Evolutionary conservation across 2,797 vertebrate genomes (phyloP).

Genomic region (Dendrocincla fuliginosa): DNA sequence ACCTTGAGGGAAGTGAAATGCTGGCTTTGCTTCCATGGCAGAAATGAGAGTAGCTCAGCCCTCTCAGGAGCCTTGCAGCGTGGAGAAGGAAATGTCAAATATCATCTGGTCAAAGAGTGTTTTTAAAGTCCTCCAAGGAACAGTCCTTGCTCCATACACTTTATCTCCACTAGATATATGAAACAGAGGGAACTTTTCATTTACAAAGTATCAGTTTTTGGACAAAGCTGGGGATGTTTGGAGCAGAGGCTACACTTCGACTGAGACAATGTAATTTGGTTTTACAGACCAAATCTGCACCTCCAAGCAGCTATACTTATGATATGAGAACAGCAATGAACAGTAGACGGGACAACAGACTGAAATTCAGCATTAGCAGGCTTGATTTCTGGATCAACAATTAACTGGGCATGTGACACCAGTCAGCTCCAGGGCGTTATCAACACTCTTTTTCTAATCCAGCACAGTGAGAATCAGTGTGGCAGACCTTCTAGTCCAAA

Average conservation of each 20-base stretch:
- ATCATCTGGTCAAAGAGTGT: conserved; percentile 15
- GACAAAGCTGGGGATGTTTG: neutral
- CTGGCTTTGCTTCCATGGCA: neutral
- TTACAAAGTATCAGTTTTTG: neutral
- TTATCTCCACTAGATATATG: neutral
- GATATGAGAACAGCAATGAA: neutral
- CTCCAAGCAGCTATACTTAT: neutral
- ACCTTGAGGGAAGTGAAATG: conserved; percentile 31
- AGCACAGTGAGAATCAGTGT: neutral
- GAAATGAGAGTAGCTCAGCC: neutral
- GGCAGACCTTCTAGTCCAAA: neutral
- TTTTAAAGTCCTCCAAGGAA: neutral
- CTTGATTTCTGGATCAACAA: neutral
- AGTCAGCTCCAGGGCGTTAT: neutral
- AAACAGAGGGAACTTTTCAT: neutral
- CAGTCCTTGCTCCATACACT: neutral
- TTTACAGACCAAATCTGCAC: neutral
- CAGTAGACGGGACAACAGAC: neutral
- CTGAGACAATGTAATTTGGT: neutral
- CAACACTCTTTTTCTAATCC: neutral
- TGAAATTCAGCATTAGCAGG: neutral
- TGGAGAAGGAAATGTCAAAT: conserved; percentile 33
- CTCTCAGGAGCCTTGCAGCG: neutral
- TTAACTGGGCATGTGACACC: neutral
- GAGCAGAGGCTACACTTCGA: neutral